These are phyloP conservation scores for Lamellibrachia luymesi DNA, from an alignment of 1,140 invertebrate species.

Conservation along the genomic window DNA sequence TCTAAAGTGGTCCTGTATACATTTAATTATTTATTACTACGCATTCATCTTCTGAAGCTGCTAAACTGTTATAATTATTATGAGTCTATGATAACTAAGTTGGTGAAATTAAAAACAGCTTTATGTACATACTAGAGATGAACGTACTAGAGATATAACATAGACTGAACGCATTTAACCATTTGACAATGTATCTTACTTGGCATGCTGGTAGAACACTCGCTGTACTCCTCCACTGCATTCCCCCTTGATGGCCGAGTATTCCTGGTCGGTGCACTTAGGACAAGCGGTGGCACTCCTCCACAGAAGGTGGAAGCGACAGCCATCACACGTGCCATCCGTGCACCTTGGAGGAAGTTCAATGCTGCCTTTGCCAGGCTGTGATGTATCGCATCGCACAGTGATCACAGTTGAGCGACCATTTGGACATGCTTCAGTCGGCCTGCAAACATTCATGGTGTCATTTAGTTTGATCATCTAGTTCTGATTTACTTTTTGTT, in stretches of 20 bases:
- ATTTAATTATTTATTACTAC: neutral
- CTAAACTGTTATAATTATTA: neutral
- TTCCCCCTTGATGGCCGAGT: constrained; percentile 61
- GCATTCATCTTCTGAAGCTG: neutral
- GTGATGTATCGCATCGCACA: constrained; percentile 48
- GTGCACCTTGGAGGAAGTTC: constrained; percentile 61
- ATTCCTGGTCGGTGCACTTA: constrained; percentile 57
- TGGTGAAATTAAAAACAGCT: neutral
- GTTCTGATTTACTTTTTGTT: neutral
- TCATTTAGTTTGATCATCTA: neutral
- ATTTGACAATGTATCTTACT: constrained; percentile 33
- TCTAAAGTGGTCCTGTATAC: neutral
- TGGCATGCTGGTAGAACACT: constrained; percentile 61
- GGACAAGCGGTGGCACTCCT: constrained; percentile 61
- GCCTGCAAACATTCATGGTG: constrained; percentile 41
- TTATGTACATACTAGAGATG: no score
- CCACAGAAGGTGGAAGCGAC: constrained; percentile 66
- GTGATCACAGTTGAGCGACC: constrained; percentile 63
- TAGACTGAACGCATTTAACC: neutral
- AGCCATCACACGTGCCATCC: constrained; percentile 68
- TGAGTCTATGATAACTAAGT: neutral
- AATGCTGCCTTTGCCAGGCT: constrained; percentile 53
- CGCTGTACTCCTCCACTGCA: constrained; percentile 61
- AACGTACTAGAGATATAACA: no score
- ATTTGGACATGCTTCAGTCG: constrained; percentile 60